These are phyloP conservation scores for Lasioglossum albipes DNA, from an alignment of 1,140 invertebrate genomes.

Conservation along the genomic window DNA sequence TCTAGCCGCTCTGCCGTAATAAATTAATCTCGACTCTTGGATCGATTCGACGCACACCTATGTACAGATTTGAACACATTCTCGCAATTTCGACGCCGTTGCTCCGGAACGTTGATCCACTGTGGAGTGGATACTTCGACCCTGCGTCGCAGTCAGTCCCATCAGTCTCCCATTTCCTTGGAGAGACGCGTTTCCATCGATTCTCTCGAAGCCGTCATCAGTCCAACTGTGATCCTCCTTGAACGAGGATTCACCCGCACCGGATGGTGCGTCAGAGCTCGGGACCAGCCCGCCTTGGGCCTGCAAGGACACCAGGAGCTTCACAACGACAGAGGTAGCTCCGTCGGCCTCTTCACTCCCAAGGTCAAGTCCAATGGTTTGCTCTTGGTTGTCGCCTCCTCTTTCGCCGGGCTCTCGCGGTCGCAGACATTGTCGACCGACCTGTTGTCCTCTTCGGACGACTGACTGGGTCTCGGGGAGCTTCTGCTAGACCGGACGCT, in stretches of 20 bases:
- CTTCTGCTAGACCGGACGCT: slow-evolving; percentile 72
- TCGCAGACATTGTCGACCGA: slow-evolving; percentile 29
- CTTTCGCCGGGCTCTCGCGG: slow-evolving; percentile 31
- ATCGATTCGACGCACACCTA: not conserved
- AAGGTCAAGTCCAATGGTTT: slow-evolving; percentile 74
- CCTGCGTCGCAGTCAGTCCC: not conserved
- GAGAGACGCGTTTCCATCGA: not conserved
- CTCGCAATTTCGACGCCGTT: slow-evolving; percentile 23
- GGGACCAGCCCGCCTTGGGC: slow-evolving; percentile 34
- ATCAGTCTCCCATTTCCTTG: not conserved
- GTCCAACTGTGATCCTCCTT: too few relatives aligned
- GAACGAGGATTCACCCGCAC: not conserved
- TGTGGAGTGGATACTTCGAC: too few relatives aligned
- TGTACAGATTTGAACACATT: slow-evolving; percentile 62
- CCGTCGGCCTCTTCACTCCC: slow-evolving; percentile 71
- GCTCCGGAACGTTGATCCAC: not conserved
- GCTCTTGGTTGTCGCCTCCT: slow-evolving; percentile 68
- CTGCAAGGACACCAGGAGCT: not conserved
- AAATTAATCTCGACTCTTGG: slow-evolving; percentile 27
- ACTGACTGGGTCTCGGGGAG: slow-evolving; percentile 50
- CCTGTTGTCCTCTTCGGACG: slow-evolving; percentile 30
- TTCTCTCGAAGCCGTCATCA: not conserved
- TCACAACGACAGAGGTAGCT: slow-evolving; percentile 59
- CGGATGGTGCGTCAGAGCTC: slow-evolving; percentile 19
- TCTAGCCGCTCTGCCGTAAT: slow-evolving; percentile 23